phyloP scores from a whole-genome alignment of 1,140 invertebrate species.

The Drosophila chauvacae region DNA sequence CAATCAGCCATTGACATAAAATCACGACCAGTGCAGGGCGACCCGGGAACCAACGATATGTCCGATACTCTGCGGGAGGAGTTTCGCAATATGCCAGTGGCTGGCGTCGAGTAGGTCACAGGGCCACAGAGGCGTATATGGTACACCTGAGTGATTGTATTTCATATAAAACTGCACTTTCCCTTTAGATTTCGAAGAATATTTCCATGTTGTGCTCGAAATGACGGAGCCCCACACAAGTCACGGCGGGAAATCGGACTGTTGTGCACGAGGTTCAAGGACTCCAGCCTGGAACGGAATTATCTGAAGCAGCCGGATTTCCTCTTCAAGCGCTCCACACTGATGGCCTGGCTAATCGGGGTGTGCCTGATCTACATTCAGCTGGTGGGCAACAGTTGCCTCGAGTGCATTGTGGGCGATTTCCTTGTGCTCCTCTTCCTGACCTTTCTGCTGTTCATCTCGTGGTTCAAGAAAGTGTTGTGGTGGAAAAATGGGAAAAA shows the following conservation, averaged over 20 bases:
- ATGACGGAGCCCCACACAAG: not conserved
- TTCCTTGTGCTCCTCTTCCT: conserved; percentile 33
- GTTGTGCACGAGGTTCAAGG: conserved; percentile 55
- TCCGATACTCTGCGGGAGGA: not conserved
- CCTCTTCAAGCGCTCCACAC: conserved; percentile 70
- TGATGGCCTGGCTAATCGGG: conserved; percentile 51
- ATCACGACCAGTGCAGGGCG: not conserved
- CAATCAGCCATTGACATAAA: not conserved
- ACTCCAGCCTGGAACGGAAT: conserved; percentile 57
- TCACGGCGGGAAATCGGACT: conserved; percentile 18
- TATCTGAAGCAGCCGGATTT: conserved; percentile 72
- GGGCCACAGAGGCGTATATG: not conserved
- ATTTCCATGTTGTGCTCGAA: not conserved
- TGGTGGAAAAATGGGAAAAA: conserved; percentile 84
- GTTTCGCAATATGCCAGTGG: conserved; percentile 24
- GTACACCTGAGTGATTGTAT: not conserved
- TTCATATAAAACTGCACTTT: not conserved
- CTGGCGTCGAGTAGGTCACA: conserved; percentile 11
- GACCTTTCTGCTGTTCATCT: conserved; percentile 66
- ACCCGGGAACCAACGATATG: not conserved
- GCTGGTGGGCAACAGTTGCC: not conserved
- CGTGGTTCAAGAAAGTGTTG: conserved; percentile 82
- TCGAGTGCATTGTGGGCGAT: not conserved
- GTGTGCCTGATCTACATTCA: conserved; percentile 31
- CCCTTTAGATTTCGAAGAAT: not conserved